These are phyloP conservation scores for Agrilus planipennis DNA, from an alignment of 1,140 invertebrate species.

Conservation along the genomic window DNA sequence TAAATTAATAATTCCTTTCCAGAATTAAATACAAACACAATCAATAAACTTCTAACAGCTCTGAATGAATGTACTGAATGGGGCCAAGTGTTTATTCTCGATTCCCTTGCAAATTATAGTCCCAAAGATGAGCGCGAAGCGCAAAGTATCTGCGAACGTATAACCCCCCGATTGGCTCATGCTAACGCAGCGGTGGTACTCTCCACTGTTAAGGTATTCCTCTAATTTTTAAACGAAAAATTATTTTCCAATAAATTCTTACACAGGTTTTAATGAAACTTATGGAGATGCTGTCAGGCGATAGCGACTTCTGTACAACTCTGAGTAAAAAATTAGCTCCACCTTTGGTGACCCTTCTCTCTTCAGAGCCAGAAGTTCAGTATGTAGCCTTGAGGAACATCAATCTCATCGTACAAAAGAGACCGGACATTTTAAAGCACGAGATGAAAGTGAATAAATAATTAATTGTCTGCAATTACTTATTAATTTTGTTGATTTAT, in stretches of 20 bases:
- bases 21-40: conserved; percentile 95
- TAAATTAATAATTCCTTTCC: conserved; percentile 10
- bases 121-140: conserved; percentile 97
- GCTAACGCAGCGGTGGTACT: conserved; percentile 99
- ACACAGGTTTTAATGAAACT: conserved; percentile 81
- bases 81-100: conserved; percentile 98
- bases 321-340: conserved; percentile 96
- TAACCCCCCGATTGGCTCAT: conserved; percentile 94
- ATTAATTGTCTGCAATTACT: not conserved
- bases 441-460: conserved; percentile 84
- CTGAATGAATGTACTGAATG: conserved; percentile 99
- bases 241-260: not conserved
- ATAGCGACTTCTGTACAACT: conserved; percentile 88
- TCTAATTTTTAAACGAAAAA: not conserved
- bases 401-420: conserved; percentile 98
- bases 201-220: conserved; percentile 95
- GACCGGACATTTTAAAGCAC: conserved; percentile 97
- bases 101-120: conserved; percentile 93
- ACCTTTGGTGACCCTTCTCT: conserved; percentile 95
- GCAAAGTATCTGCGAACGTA: conserved; percentile 98
- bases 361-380: conserved; percentile 97
- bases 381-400: conserved; percentile 98
- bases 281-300: conserved; percentile 90
- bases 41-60: conserved; percentile 96
- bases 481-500: conserved; percentile 8